Conservation (phyloP, 2,113 vertebrate genomes). For the Ammospiza caudacuta region DNA sequence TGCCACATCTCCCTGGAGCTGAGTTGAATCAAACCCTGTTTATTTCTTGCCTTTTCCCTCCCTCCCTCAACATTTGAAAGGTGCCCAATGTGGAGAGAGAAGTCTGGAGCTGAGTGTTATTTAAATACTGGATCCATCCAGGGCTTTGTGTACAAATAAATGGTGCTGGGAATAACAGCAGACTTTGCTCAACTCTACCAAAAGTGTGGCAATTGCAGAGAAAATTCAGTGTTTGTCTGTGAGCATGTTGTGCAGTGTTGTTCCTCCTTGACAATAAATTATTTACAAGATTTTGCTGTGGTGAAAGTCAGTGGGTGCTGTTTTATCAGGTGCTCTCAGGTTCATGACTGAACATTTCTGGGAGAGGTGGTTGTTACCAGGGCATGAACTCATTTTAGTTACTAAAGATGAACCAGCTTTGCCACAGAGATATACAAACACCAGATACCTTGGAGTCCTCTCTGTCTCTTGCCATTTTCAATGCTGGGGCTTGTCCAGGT, state of each 20-base stretch:
- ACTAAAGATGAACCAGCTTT: background rate
- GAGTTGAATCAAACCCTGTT: background rate
- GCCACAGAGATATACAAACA: background rate
- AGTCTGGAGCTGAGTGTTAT: background rate
- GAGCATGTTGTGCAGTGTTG: background rate
- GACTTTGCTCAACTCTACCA: background rate
- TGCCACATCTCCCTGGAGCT: background rate
- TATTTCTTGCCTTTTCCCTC: background rate
- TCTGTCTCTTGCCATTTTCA: fast-evolving
- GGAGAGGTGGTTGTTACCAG: background rate
- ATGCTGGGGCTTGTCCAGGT: background rate
- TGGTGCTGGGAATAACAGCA: background rate
- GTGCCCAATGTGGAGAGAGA: background rate
- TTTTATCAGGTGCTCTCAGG: background rate
- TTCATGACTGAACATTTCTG: background rate
- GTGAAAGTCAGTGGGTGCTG: background rate
- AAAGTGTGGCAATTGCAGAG: background rate
- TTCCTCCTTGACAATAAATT: background rate
- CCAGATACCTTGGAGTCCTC: background rate
- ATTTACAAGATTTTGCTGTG: background rate
- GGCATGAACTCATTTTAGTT: background rate
- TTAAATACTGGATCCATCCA: background rate
- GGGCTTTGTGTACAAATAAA: background rate
- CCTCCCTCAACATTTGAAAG: background rate
- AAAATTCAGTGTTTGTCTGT: background rate